A percentile compares a stretch with the other conserved stretches of the same genome.
Conservation (phyloP, 2,797 vertebrate genomes). For the Balearica regulorum region DNA sequence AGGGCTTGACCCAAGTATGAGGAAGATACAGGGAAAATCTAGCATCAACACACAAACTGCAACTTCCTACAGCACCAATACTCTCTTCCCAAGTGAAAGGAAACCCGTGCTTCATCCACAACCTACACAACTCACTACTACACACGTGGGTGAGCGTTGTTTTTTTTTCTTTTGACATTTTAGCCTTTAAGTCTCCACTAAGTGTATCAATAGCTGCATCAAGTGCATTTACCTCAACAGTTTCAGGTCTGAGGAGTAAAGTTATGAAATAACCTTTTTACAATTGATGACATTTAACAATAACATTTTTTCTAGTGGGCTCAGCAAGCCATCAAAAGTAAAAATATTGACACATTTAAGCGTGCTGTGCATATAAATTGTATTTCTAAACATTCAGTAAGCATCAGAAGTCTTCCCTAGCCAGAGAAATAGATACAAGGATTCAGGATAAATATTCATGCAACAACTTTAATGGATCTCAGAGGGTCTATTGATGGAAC, state of each 20-base stretch:
- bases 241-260: neutral
- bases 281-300: neutral
- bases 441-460: neutral
- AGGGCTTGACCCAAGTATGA: slow-evolving; percentile 3
- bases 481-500: neutral
- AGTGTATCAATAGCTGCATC: neutral
- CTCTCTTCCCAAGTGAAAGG: neutral
- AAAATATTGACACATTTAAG: neutral
- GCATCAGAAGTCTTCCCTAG: neutral
- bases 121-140: neutral
- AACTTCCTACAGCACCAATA: neutral
- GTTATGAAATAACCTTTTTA: neutral
- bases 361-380: neutral
- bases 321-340: neutral
- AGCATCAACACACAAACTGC: slow-evolving; percentile 9
- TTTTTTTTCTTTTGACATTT: neutral
- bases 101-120: neutral
- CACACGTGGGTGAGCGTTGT: accelerated
- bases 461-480: neutral
- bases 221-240: neutral
- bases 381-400: neutral
- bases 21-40: slow-evolving; percentile 40
- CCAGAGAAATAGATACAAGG: neutral
- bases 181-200: neutral
- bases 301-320: neutral